Evolutionary conservation across 2,113 vertebrate species (phyloP).

Genomic region (Sander vitreus): DNA sequence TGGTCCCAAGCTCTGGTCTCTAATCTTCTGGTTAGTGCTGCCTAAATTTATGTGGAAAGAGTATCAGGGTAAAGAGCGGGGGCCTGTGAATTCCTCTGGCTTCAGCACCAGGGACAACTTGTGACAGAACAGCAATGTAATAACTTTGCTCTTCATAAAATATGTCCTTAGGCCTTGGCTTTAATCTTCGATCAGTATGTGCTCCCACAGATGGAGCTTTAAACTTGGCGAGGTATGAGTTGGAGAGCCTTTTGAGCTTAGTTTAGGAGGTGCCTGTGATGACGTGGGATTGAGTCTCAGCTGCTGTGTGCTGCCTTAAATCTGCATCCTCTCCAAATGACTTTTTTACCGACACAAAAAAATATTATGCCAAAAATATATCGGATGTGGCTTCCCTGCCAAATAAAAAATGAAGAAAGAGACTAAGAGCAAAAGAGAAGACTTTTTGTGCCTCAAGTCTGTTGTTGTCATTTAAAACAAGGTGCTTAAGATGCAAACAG

Average conservation of each 20-base stretch:
- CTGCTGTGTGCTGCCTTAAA: slow-evolving; percentile 14
- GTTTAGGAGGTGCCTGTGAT: slow-evolving; percentile 39
- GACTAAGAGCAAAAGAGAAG: not conserved
- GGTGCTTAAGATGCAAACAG: slow-evolving; percentile 16
- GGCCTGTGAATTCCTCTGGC: slow-evolving; percentile 50
- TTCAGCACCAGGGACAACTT: slow-evolving; percentile 47
- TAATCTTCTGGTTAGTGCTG: slow-evolving; percentile 57
- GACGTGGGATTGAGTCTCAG: slow-evolving; percentile 19
- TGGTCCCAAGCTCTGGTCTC: slow-evolving; percentile 22
- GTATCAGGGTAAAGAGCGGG: slow-evolving; percentile 37
- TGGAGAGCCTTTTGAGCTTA: slow-evolving; percentile 44
- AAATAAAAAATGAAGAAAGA: not conserved
- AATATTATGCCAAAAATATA: slow-evolving; percentile 1
- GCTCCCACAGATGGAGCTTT: slow-evolving; percentile 41
- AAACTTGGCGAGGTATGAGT: slow-evolving; percentile 48
- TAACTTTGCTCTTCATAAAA: slow-evolving; percentile 68
- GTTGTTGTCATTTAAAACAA: slow-evolving; percentile 10
- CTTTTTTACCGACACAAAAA: slow-evolving; percentile 21
- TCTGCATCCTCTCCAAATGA: slow-evolving; percentile 26
- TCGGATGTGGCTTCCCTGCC: slow-evolving; percentile 13
- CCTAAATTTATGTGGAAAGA: slow-evolving; percentile 38
- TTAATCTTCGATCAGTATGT: slow-evolving; percentile 58
- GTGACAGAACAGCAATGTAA: slow-evolving; percentile 57
- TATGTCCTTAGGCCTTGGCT: slow-evolving; percentile 39
- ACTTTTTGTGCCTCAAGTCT: not conserved